phyloP scores from a whole-genome alignment of 2,797 vertebrate species.

The Eidolon dupreanum region DNA sequence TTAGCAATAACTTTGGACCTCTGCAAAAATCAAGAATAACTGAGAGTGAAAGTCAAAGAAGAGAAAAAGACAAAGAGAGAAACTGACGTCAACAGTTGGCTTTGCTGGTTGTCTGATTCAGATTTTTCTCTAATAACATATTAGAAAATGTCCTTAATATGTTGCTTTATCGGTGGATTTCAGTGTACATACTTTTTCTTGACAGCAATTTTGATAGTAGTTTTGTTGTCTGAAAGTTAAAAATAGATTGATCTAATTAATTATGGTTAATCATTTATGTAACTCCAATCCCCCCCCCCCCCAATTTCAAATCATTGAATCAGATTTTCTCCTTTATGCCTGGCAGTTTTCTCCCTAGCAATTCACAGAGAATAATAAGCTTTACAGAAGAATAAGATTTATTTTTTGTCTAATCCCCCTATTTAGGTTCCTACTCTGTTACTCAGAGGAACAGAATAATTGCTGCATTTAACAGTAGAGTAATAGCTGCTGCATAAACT shows the following conservation, averaged over 20 bases:
- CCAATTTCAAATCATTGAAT: not conserved
- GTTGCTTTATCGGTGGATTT: conserved; percentile 14
- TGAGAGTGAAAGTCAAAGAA: conserved; percentile 11
- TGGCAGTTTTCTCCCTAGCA: not conserved
- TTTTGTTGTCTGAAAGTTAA: conserved; percentile 39
- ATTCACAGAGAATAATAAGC: not conserved
- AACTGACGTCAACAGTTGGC: not conserved
- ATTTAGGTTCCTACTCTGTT: not conserved
- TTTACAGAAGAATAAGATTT: not conserved
- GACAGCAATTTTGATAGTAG: not conserved
- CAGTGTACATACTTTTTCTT: conserved; percentile 49
- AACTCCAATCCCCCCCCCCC: not conserved
- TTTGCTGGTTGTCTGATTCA: not conserved
- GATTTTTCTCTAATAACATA: conserved; percentile 31
- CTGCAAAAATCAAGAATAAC: not conserved
- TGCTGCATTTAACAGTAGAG: not conserved
- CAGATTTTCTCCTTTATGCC: not conserved
- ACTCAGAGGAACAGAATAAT: not conserved
- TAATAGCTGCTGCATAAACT: not conserved
- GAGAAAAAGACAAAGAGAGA: not conserved
- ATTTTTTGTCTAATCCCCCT: not conserved
- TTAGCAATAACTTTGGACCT: not conserved
- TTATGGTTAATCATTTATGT: not conserved
- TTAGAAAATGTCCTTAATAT: not conserved
- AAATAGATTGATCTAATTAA: conserved; percentile 42